Base-by-base conservation (phyloP, 2,797 vertebrate species). In the Anabacerthia variegaticeps region DNA sequence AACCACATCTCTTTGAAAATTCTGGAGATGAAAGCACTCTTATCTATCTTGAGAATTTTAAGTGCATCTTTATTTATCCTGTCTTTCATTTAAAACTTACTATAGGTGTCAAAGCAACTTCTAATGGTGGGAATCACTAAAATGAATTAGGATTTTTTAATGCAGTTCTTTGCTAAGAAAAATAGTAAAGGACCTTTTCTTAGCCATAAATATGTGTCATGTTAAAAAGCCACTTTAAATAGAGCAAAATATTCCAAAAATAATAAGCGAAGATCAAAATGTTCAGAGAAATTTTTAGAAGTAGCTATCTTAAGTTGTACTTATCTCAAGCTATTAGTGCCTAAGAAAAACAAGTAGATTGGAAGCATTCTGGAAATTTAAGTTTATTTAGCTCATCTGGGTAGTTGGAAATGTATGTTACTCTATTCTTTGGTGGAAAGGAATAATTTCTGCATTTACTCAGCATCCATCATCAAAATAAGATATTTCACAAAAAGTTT, bases 321-420 rank as follows among this genome's bases (percentile, higher is more conserved):
- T 8, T 41, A 7, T 36, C 24, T 61, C 1, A 7, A 65, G 10
- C 1, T 15, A 3, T 26, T 41, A 54, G 4, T 36, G 6, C 4
- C 19, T 48, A 34, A 77, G 20, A 37, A 91, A 89, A 61, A 3
- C 7, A 43, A 5, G 3, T 24, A 63, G 4, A 67, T 24, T 71
- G 13, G 12, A 75, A 81, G 26, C 3, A n/a, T 32, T 52, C 26
- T 36, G 46, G 37, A 89, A 63, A 77, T 18, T 27, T 23, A 73
- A 12, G 7, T 44, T 27, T 61, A 24, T 48, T 71, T 10, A 19
- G 4, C 9, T 83, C 27, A n/a, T 34, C 20, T 69, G 26, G 24
- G 28, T 3, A 49, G 41, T 30, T 52, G 15, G 11, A 80, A 86
- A 65, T 30, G 2, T n/a, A 3, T 65, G 4, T n/a, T 68, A 61